phyloP scores from a whole-genome alignment of 2,888 invertebrate genomes.

The Eupithecia centaureata region DNA sequence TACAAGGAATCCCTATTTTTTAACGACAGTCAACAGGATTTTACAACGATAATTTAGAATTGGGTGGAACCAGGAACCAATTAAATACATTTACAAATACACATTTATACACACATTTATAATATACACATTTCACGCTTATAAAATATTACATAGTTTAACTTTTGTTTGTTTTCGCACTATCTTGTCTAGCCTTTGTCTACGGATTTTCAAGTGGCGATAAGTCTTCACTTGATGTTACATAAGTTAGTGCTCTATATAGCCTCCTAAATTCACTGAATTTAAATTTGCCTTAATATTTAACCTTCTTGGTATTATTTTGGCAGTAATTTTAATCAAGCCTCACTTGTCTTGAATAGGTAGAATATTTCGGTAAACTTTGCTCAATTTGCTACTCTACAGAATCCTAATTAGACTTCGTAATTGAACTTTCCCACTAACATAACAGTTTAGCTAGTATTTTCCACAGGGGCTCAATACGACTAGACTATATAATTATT shows the following conservation, averaged over 20 bases:
- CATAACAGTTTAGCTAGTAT: not conserved
- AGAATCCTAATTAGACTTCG: slow-evolving; percentile 12
- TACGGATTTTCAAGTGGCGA: not conserved
- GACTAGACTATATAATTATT: too few relatives aligned
- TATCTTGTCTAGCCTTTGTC: not conserved
- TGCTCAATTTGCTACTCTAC: slow-evolving; percentile 2
- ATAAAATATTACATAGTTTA: not conserved
- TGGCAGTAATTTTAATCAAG: slow-evolving; percentile 2
- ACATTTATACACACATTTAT: too few relatives aligned
- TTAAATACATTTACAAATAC: too few relatives aligned
- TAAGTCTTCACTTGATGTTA: too few relatives aligned
- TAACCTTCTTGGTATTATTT: not conserved
- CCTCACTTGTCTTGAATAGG: not conserved
- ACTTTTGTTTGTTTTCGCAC: not conserved
- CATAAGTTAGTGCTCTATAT: not conserved
- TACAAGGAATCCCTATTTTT: too few relatives aligned
- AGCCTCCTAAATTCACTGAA: not conserved
- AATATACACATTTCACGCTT: too few relatives aligned
- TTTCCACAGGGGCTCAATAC: not conserved
- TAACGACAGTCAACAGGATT: too few relatives aligned
- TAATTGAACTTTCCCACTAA: slow-evolving; percentile 1
- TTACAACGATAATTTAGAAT: too few relatives aligned
- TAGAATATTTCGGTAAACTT: slow-evolving; percentile 1
- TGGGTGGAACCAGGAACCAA: too few relatives aligned
- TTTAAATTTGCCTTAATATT: not conserved